Conservation (phyloP, 2,888 invertebrate genomes). For the Saturnia pavonia region DNA sequence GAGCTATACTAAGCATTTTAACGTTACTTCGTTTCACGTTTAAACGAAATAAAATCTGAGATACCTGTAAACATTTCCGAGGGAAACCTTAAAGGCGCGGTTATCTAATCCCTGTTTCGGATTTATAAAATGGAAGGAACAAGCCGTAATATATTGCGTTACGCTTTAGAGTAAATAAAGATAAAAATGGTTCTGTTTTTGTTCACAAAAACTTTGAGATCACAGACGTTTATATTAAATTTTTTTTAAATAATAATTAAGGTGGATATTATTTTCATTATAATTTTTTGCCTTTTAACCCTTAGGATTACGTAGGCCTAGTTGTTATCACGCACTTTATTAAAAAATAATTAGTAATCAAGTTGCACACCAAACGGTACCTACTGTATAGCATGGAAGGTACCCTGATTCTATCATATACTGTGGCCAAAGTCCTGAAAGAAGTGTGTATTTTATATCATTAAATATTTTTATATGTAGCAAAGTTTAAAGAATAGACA, state of each 20-base stretch:
- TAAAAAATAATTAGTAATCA: too few relatives aligned
- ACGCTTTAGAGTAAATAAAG: conserved; percentile 15
- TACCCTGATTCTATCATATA: too few relatives aligned
- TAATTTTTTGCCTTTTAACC: too few relatives aligned
- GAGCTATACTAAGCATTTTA: background rate
- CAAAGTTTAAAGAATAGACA: background rate
- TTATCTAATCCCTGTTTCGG: conserved; percentile 19
- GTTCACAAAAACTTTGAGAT: background rate
- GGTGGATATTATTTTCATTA: background rate
- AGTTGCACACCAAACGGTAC: too few relatives aligned
- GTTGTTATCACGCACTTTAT: too few relatives aligned
- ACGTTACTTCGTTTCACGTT: conserved; percentile 1
- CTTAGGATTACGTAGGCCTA: too few relatives aligned
- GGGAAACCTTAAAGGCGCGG: conserved; percentile 20
- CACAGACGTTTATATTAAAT: background rate
- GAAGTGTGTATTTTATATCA: background rate
- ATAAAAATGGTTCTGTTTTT: conserved; percentile 7
- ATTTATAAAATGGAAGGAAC: conserved; percentile 20
- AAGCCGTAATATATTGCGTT: conserved; percentile 19
- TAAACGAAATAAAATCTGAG: conserved; percentile 17
- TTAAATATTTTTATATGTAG: background rate
- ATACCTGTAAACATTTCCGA: conserved; percentile 18
- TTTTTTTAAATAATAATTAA: background rate
- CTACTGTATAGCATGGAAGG: too few relatives aligned
- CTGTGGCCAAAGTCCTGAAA: background rate